Conservation (phyloP, 1,140 invertebrate species). For the Ceratina australensis region DNA sequence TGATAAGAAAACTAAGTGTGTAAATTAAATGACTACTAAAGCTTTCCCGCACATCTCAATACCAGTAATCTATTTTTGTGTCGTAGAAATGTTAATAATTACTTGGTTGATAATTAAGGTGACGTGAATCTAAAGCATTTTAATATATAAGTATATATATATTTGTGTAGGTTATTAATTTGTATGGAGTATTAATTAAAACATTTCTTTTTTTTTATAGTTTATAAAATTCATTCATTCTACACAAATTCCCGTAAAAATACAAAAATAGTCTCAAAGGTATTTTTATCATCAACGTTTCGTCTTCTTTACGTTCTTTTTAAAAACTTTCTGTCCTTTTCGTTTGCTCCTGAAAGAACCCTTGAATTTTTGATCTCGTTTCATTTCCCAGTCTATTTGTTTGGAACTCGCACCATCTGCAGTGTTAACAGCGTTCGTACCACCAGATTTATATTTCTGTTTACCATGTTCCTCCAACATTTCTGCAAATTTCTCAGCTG, state of each 20-base stretch:
- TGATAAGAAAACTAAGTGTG: not conserved
- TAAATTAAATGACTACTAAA: not conserved
- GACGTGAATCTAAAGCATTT: conserved; percentile 1
- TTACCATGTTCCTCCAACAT: conserved; percentile 85
- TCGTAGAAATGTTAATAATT: not conserved
- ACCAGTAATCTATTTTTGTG: not conserved
- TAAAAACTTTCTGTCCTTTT: conserved; percentile 35
- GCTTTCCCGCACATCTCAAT: not conserved
- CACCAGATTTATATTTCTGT: conserved; percentile 81
- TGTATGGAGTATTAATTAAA: conserved; percentile 22
- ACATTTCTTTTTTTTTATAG: conserved; percentile 3
- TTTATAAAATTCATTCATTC: not conserved
- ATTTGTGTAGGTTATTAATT: conserved; percentile 9
- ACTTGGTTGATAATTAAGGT: not conserved
- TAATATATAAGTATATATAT: conserved; percentile 29
- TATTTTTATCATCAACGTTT: conserved; percentile 54
- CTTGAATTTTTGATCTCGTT: conserved; percentile 74
- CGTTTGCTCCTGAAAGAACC: conserved; percentile 58
- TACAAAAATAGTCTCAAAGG: not conserved
- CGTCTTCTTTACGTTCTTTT: conserved; percentile 61
- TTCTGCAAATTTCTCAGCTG: conserved; percentile 87
- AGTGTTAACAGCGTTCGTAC: conserved; percentile 82
- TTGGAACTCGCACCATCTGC: conserved; percentile 84
- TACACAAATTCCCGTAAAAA: not conserved
- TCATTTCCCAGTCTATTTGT: conserved; percentile 85